Evolutionary conservation across 2,113 vertebrate genomes (phyloP).

Genomic region (Pheucticus melanocephalus): DNA sequence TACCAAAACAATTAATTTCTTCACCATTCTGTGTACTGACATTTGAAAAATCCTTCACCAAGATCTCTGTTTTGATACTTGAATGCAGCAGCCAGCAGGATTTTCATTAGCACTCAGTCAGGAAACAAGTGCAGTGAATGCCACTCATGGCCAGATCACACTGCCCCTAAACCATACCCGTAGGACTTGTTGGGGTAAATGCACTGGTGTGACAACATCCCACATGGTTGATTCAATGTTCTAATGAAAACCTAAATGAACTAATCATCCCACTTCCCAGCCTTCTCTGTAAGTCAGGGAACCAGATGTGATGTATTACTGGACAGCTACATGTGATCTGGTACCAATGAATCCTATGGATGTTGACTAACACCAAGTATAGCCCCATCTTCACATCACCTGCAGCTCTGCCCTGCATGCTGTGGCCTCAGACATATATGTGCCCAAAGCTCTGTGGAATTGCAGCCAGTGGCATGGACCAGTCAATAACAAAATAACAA

Average conservation of each 20-base stretch:
- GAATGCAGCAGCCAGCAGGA: not conserved
- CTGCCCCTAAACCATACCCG: not conserved
- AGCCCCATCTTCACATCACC: not conserved
- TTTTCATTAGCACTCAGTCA: fast-evolving
- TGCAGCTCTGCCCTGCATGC: not conserved
- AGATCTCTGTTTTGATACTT: not conserved
- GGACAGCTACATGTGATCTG: not conserved
- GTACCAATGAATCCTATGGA: not conserved
- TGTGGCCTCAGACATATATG: not conserved
- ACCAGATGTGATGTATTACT: not conserved
- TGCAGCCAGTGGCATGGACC: not conserved
- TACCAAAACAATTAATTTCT: not conserved
- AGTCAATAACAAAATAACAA: not conserved
- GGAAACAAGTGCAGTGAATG: not conserved
- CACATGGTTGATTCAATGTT: fast-evolving
- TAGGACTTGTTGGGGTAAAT: not conserved
- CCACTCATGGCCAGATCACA: fast-evolving
- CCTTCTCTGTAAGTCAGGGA: not conserved
- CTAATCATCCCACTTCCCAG: not conserved
- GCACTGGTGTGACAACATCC: not conserved
- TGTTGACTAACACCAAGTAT: not conserved
- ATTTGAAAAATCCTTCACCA: not conserved
- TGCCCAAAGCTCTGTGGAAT: not conserved
- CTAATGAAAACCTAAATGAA: not conserved
- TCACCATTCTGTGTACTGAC: not conserved